phyloP scores from a whole-genome alignment of 2,888 invertebrate genomes.

The Steinernema hermaphroditum region DNA sequence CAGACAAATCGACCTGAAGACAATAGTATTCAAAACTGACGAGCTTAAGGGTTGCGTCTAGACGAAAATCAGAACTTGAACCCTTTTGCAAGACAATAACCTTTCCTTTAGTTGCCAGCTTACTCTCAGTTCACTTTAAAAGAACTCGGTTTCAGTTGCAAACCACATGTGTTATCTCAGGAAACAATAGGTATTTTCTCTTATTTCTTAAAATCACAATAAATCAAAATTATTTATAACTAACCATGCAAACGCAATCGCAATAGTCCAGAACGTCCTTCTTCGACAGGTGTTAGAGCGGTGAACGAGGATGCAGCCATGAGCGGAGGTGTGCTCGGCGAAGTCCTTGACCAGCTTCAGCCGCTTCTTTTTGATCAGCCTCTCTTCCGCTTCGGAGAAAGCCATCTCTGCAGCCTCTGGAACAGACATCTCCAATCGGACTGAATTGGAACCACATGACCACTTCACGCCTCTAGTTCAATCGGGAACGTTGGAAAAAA shows the following conservation, averaged over 20 bases:
- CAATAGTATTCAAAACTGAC: too few species aligned
- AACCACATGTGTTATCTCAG: too few species aligned
- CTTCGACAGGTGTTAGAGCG: not conserved
- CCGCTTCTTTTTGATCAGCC: constrained; percentile 16
- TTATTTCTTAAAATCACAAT: too few species aligned
- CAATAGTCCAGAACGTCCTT: constrained; percentile 5
- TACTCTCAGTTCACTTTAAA: too few species aligned
- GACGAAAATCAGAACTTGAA: too few species aligned
- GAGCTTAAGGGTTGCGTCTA: too few species aligned
- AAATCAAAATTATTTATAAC: not conserved
- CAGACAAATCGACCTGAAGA: constrained; percentile 1
- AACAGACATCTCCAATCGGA: not conserved
- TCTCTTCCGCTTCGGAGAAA: constrained; percentile 12
- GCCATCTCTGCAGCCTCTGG: constrained; percentile 2
- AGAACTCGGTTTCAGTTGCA: too few species aligned
- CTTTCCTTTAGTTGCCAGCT: too few species aligned
- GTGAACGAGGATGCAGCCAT: constrained; percentile 12
- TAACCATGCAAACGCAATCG: constrained; percentile 10
- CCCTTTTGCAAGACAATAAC: too few species aligned
- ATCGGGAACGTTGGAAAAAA: not conserved
- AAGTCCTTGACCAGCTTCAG: constrained; percentile 23
- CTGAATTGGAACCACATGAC: constrained; percentile 7
- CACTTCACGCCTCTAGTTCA: not conserved
- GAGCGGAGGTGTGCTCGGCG: constrained; percentile 28
- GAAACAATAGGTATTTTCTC: too few species aligned